Base-by-base conservation (phyloP, 2,888 invertebrate genomes). In the Dolomedes plantarius region DNA sequence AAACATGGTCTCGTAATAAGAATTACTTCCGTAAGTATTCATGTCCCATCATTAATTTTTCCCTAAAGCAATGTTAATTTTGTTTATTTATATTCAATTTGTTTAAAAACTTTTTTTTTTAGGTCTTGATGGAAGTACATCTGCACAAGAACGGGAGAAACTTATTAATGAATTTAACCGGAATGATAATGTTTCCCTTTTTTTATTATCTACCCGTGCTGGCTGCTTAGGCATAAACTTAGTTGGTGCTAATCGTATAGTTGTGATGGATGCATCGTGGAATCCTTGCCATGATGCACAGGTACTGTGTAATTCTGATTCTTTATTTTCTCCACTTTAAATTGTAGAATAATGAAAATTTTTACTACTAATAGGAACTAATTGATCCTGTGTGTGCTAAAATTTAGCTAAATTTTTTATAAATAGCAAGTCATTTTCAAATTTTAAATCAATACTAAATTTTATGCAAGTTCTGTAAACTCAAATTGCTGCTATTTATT, bases 241-340 rank as follows among this genome's bases (percentile, higher is more conserved):
- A 88, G 96, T 98, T 27, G 98, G 98, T 19, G 99, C 99, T 0
- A 99, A 98, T 92, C 94, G 99, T 39, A 99, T 99, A 5, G 95
- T 98, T 62, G 98, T 99, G 71, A 95, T 99, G 90, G 99, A 99
- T 91, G 98, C 99, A 16, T 98, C 97, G 50, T 99, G 99, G 98
- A 99, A 99, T 93, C 99, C 99, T 0, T 99, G 99, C 91, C 99
- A 99, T 90, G 98, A 98, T 91, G 97, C 97, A 0, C 97, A 97
- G 87, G 87, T 87, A 87, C 50, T 19, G 13, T 16, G 62, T 19
- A 6, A 39, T 73, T 32, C 13, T 16, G 16, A 16, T 56, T 19
- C 28, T 28, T n/a, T n/a, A n/a, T n/a, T n/a, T n/a, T n/a, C n/a
- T n/a, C n/a, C 9, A 36, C 9, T 36, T 9, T 7, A 36, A 7